Evolutionary conservation across 2,888 invertebrate species (phyloP), one percentile per base, ranked within the genome.

Genomic region (Saturnia pavonia): DNA sequence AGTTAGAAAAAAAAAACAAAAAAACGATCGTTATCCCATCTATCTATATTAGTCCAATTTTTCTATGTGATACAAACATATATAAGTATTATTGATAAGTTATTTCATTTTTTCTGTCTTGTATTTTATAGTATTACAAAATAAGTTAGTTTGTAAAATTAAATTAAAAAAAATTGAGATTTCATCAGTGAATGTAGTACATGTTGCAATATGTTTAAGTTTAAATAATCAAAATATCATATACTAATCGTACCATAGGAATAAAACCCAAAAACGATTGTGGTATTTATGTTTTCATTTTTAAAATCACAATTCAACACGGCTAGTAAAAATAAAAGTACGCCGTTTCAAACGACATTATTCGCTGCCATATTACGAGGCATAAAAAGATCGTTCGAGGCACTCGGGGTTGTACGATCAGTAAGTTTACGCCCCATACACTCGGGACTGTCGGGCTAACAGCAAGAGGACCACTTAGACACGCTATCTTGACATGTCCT

Each of bases 371-470:
- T 79, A 80, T 80, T 79, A 79, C 80, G 78, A 72, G 77, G 77
- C 76, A 77, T 83, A 79, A 84, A 84, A 82, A 80, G 81, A 83
- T 80, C 80, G 80, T 85, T 81, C 79, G 75, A 79, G 79, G 80
- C 80, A 78, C 84, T 85, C 78, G 77, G 6, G 75, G 72, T 78
- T 77, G 72, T 75, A 77, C 80, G 84, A 84, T 84, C 81, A 78
- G 76, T 77, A 78, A 79, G 81, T 81, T 84, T 80, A 83, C 80
- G 81, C 80, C 76, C 78, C 80, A 79, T 82, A 78, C 83, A 79
- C 77, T 77, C 71, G 74, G 75, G 78, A 81, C 79, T 78, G 79
- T 74, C 75, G 74, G 75, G 75, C 74, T 78, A 75, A 77, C 78
- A 75, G 77, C 73, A 73, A 72, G 78, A 72, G 71, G 71, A 72